Evolutionary conservation across 1,140 invertebrate genomes (phyloP), one percentile per base, ranked within the genome.

Genomic region (Drosophila pallidifrons): DNA sequence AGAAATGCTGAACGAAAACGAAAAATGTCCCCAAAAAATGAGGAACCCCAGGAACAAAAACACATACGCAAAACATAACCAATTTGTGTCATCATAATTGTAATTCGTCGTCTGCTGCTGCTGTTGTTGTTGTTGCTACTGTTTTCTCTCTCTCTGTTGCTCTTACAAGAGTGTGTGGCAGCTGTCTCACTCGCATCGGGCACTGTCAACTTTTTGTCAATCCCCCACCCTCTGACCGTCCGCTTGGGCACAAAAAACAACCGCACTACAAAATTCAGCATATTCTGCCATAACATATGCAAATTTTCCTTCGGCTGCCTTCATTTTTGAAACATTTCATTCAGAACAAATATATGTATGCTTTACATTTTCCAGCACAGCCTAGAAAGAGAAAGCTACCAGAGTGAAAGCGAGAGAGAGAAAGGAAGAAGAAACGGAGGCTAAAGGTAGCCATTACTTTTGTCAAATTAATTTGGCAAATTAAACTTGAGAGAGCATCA

Each of bases 71-170:
- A 64, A 81, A 88, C 85, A 88, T 90, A 88, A 86, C 85, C 85
- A 88, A 89, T 90, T 88, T 88, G 85, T 88, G 85, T 90, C 85
- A 81, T 81, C 81, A 85, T 88, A 88, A 88, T 90, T 88, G 86
- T 90, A 88, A 83, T 78, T 83, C 77, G 72, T 82, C 77, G 72
- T 73, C 75, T 64, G 58, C 55, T 46, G 32, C 45, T 52, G 51
- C 25, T 72, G n/a, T 10, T 38, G 8, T 38, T 72, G n/a, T 10
- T 38, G 8, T 38, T 38, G 30, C 30, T 8, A 32, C 30, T 41
- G 38, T 11, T 11, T 1, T 43, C 3, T n/a, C 41, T 5, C 38
- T 5, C 38, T 16, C 20, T 47, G 41, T 20, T 43, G 10, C 68
- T 41, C 52, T 5, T 10, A 20, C 20, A 3, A 20, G 7, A 38